Evolutionary conservation across 2,797 vertebrate species (phyloP).

Genomic region (Alca torda): DNA sequence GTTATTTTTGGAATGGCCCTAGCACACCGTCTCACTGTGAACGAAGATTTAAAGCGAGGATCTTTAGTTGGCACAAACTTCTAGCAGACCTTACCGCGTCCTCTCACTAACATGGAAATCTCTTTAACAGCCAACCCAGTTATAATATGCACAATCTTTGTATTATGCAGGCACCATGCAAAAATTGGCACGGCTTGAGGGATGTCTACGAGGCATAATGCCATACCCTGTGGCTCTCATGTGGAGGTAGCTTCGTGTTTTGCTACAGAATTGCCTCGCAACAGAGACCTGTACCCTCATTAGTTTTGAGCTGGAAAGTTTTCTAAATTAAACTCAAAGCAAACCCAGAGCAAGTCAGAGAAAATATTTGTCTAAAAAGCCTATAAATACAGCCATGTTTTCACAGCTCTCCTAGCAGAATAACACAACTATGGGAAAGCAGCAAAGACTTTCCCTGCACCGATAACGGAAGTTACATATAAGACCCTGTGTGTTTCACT

Average conservation of each 20-base stretch:
- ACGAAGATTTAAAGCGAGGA: neutral
- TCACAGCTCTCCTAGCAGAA: neutral
- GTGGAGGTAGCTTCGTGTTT: neutral
- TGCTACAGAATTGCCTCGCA: neutral
- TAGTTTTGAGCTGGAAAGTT: neutral
- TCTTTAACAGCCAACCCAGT: neutral
- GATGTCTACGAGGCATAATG: neutral
- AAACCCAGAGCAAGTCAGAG: neutral
- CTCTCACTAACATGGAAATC: neutral
- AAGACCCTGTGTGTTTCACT: rapidly evolving
- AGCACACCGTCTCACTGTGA: neutral
- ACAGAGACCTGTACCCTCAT: neutral
- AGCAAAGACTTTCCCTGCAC: neutral
- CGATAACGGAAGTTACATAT: neutral
- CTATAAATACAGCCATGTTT: neutral
- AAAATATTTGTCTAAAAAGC: neutral
- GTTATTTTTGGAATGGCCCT: neutral
- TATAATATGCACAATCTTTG: neutral
- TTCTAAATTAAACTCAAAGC: neutral
- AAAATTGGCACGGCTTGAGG: neutral
- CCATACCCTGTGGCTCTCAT: neutral
- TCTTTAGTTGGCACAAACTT: neutral
- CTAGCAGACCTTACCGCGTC: neutral
- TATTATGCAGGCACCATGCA: neutral
- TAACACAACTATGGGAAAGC: neutral